Evolutionary conservation across 2,888 invertebrate species (phyloP), one percentile per base, ranked within the genome.

Genomic region (Diabrotica balteata): DNA sequence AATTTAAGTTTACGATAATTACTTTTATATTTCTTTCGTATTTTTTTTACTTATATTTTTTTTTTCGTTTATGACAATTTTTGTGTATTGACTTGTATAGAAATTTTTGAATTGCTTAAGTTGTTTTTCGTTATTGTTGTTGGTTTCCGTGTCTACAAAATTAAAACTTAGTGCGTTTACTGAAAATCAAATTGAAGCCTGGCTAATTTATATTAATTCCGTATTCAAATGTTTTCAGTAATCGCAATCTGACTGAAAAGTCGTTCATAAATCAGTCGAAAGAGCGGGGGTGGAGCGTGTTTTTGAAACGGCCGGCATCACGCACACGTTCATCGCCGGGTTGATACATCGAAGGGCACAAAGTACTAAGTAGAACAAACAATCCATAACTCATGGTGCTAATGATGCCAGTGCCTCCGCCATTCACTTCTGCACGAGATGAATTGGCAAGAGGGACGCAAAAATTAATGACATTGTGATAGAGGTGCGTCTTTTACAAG

Each of bases 341-440:
- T 78, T 79, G 78, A 79, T 79, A 78, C 77, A 75, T 78, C 78
- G 76, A 75, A 78, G 77, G 77, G 74, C 75, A 75, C 57, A 49
- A 22, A 67, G 67, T 67, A 67, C 67, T 70, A 63, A 70, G 67
- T 67, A 76, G 74, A 79, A 78, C 82, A 83, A 82, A 82, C 82
- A 83, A 82, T 82, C 83, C 82, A 83, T 83, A 83, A 83, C 82
- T 83, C 82, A 83, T 80, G 76, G 81, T 80, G 80, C 82, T 83
- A 83, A 83, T 83, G 83, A 83, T 82, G 81, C 79, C 80, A 80
- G 81, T 78, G 82, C 81, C 80, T 77, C 77, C 80, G 78, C 81
- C 82, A 80, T 78, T 80, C 79, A 78, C 77, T 79, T 78, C 82
- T 82, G 81, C 79, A 78, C 73, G 80, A 82, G 82, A 82, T 81